Evolutionary conservation across 2,113 vertebrate species (phyloP).

Genomic region (Numenius arquata): DNA sequence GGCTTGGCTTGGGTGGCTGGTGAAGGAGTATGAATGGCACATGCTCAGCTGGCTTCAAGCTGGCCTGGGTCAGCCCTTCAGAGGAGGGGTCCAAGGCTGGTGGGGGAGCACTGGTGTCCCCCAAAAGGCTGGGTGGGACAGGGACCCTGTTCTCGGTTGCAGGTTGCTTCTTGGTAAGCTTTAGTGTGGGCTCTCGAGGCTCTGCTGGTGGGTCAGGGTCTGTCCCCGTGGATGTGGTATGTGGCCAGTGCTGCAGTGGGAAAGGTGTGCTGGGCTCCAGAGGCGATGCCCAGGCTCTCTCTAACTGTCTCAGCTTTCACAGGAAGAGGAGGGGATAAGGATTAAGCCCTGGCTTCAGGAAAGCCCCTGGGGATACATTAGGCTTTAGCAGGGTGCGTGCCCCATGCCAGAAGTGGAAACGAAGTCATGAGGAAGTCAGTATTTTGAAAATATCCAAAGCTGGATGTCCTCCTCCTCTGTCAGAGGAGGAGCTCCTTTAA

Average conservation of each 20-base stretch:
- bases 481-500: background rate
- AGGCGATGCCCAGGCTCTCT: background rate
- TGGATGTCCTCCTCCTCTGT: background rate
- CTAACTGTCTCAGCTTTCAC: background rate
- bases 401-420: background rate
- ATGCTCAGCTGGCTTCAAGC: background rate
- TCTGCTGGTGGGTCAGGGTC: background rate
- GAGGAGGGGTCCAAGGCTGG: background rate
- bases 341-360: background rate
- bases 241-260: background rate
- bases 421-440: background rate
- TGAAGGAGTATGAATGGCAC: background rate
- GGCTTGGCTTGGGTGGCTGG: background rate
- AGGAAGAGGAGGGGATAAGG: background rate
- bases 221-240: rapidly evolving
- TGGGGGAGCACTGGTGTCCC: background rate
- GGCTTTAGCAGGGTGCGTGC: background rate
- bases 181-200: background rate
- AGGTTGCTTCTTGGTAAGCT: background rate
- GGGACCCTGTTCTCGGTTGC: background rate
- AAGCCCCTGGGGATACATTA: background rate
- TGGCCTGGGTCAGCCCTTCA: background rate
- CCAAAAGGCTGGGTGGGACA: background rate
- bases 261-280: rapidly evolving
- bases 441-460: background rate